Evolutionary conservation across 2,888 invertebrate genomes (phyloP), one percentile per base, ranked within the genome.

Genomic region (Hecatera dysodea): DNA sequence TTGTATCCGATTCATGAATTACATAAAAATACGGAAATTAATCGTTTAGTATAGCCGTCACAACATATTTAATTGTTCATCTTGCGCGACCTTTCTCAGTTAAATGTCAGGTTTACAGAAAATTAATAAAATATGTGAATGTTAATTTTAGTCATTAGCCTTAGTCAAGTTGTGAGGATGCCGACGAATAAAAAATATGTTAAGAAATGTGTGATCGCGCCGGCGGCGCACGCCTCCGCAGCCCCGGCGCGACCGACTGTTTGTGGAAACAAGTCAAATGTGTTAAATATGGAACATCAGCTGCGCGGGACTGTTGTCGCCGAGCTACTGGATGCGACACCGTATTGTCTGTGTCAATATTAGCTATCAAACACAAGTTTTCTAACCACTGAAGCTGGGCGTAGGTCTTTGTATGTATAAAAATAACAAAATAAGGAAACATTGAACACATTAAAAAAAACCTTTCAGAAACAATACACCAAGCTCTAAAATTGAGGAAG

Each of bases 81-180:
- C 86, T 84, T 82, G 84, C 87, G 84, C 88, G 89, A 90, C 92
- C 90, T 91, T 87, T 86, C 89, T 89, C 88, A 78, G 83, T 84
- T 88, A 87, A 88, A 89, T 89, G 89, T 90, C 89, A 90, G 88
- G 88, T 89, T 87, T 89, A 89, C 88, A 89, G 89, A 89, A 89
- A 91, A 93, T 93, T 93, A 90, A 93, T 93, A 90, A 93, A 93
- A 93, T 93, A 92, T 91, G 91, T 88, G 94, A 93, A 94, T 92
- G 92, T 94, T 95, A 94, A 94, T 95, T 94, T 92, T 91, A 92
- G 92, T 95, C 95, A 95, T 95, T 95, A 95, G 92, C 91, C 87
- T 89, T 91, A 92, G 91, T 88, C 85, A 90, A 90, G 88, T 88
- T 89, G 88, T 89, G 88, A 91, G 89, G 91, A 93, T 89, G 94